These are phyloP conservation scores for Chaetophractus vellerosus DNA, from an alignment of 2,797 vertebrate genomes.

Conservation along the genomic window DNA sequence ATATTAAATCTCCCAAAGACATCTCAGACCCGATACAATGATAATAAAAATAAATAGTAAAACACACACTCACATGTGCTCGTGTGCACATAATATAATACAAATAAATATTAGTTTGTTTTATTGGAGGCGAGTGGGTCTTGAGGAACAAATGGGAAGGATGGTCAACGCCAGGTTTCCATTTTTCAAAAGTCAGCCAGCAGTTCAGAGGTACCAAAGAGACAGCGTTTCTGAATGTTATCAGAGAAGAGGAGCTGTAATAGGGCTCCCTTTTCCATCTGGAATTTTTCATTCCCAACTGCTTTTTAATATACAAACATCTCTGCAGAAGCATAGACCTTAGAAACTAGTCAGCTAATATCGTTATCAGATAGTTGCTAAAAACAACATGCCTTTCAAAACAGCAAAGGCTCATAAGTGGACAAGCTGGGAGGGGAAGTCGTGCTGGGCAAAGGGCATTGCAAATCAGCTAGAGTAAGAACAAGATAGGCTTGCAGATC, in stretches of 20 bases:
- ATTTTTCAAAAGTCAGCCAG: slow-evolving; percentile 1
- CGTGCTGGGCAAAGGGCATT: too few species aligned
- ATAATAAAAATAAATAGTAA: slow-evolving; percentile 7
- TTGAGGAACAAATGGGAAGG: neutral
- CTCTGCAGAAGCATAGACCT: neutral
- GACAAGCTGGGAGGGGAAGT: neutral
- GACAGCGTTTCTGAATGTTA: slow-evolving; percentile 4
- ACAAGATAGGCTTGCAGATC: fast-evolving
- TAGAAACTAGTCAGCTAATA: neutral
- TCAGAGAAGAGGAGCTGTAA: neutral
- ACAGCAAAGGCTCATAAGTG: neutral
- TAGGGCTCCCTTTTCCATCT: neutral
- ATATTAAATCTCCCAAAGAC: neutral
- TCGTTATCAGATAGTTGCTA: neutral
- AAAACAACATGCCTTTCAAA: neutral
- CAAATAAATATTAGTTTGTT: slow-evolving; percentile 31
- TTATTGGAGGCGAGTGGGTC: neutral
- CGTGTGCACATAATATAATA: neutral
- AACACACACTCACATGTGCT: neutral
- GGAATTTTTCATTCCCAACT: neutral
- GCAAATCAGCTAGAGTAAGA: neutral
- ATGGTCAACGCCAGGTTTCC: neutral
- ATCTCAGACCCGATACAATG: neutral
- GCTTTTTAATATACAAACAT: slow-evolving; percentile 2
- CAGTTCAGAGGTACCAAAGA: neutral